Evolutionary conservation across 2,113 vertebrate genomes (phyloP).

Genomic region (Seriola aureovittata): DNA sequence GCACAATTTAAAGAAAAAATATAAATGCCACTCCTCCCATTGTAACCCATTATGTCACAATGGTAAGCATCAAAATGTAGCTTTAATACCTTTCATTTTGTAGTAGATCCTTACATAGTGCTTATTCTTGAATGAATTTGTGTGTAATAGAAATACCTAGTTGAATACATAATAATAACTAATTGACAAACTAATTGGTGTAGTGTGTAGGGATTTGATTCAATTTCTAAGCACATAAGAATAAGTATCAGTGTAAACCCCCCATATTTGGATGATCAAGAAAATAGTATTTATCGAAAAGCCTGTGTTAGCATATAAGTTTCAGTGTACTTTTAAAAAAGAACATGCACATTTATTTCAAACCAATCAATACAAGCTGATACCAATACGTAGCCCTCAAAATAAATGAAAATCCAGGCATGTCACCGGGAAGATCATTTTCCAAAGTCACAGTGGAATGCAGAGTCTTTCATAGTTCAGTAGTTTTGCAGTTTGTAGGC

Average conservation of each 20-base stretch:
- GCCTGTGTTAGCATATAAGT: not conserved
- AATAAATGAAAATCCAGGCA: conserved; percentile 7
- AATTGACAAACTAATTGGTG: too few species aligned
- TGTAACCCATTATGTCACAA: not conserved
- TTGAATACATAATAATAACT: too few species aligned
- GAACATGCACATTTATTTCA: conserved; percentile 59
- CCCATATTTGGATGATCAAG: not conserved
- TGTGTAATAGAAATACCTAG: not conserved
- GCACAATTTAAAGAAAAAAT: not conserved
- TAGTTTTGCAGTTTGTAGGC: conserved; percentile 19
- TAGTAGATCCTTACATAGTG: not conserved
- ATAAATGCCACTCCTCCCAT: not conserved
- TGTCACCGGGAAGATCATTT: not conserved
- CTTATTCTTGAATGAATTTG: not conserved
- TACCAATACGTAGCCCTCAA: conserved; percentile 22
- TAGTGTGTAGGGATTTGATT: too few species aligned
- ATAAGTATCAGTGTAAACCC: not conserved
- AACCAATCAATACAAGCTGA: conserved; percentile 46
- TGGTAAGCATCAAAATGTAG: not conserved
- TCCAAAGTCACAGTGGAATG: conserved; percentile 25
- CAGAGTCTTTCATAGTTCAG: conserved; percentile 25
- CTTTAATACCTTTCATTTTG: not conserved
- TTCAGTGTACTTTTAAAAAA: conserved; percentile 10
- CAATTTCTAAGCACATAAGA: not conserved
- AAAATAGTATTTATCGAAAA: not conserved